phyloP scores from a whole-genome alignment of 1,140 invertebrate genomes.

The Hydropsyche tenuis region DNA sequence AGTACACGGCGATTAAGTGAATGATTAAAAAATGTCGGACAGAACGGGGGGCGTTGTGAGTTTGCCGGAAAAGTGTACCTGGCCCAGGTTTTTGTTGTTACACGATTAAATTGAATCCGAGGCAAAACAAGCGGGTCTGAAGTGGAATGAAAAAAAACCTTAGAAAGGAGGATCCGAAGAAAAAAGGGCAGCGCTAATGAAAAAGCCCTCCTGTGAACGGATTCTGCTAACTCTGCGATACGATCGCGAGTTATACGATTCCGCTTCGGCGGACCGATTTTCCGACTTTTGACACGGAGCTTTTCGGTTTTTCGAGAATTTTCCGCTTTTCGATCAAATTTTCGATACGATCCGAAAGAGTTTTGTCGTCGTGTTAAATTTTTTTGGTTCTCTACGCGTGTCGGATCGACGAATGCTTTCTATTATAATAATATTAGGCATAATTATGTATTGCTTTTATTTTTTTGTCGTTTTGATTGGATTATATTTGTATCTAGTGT shows the following conservation, averaged over 20 bases:
- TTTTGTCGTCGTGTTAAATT: too few relatives aligned
- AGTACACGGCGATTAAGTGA: conserved; percentile 21
- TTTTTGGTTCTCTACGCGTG: too few relatives aligned
- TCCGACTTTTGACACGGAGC: too few relatives aligned
- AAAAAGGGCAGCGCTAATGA: conserved; percentile 26
- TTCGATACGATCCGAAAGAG: too few relatives aligned
- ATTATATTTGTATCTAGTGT: too few relatives aligned
- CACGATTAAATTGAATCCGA: conserved; percentile 34
- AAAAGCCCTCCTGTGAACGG: conserved; percentile 22
- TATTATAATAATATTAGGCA: too few relatives aligned
- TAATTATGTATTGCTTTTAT: too few relatives aligned
- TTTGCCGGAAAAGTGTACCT: neutral
- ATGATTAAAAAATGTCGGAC: conserved; percentile 25
- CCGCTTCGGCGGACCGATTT: neutral
- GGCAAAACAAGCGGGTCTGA: neutral
- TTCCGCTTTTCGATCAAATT: too few relatives aligned
- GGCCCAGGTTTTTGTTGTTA: conserved; percentile 16
- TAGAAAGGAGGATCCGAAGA: too few relatives aligned
- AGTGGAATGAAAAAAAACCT: conserved; percentile 15
- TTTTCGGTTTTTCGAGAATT: too few relatives aligned
- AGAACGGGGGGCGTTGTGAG: neutral
- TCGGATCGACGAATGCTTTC: too few relatives aligned
- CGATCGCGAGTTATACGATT: conserved; percentile 24
- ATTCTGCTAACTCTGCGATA: conserved; percentile 33
- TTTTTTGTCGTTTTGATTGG: too few relatives aligned